Evolutionary conservation across 2,797 vertebrate species (phyloP).

Genomic region (Pangasius larnaudii): DNA sequence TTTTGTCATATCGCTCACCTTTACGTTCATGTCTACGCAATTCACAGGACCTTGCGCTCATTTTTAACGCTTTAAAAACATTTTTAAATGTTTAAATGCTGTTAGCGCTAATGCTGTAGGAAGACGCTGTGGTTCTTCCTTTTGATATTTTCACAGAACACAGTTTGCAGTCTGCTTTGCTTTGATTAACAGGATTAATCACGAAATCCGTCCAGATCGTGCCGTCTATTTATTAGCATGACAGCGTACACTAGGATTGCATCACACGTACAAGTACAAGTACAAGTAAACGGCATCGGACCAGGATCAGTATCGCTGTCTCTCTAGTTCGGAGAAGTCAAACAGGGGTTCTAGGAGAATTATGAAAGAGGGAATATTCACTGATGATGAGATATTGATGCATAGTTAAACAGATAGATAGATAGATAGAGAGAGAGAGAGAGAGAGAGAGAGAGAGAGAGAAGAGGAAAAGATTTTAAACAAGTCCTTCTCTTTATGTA

Average conservation of each 20-base stretch:
- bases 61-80: too few relatives aligned
- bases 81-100: too few relatives aligned
- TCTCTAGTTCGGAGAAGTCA: neutral
- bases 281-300: neutral
- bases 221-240: neutral
- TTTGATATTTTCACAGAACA: neutral
- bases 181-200: neutral
- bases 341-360: neutral
- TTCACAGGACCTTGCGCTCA: too few relatives aligned
- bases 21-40: too few relatives aligned
- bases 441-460: conserved; percentile 31
- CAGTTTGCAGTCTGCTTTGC: neutral
- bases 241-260: neutral
- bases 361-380: neutral
- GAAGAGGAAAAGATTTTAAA: neutral
- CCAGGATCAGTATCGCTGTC: neutral
- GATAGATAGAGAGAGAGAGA: conserved; percentile 6
- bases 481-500: conserved; percentile 76
- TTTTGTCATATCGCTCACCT: too few relatives aligned
- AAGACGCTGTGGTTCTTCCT: neutral
- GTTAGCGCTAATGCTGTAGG: too few relatives aligned
- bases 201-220: neutral
- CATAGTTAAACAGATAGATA: neutral
- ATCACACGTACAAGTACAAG: neutral
- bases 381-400: neutral